Conservation (phyloP, 2,113 vertebrate species). For the Eidolon helvum region DNA sequence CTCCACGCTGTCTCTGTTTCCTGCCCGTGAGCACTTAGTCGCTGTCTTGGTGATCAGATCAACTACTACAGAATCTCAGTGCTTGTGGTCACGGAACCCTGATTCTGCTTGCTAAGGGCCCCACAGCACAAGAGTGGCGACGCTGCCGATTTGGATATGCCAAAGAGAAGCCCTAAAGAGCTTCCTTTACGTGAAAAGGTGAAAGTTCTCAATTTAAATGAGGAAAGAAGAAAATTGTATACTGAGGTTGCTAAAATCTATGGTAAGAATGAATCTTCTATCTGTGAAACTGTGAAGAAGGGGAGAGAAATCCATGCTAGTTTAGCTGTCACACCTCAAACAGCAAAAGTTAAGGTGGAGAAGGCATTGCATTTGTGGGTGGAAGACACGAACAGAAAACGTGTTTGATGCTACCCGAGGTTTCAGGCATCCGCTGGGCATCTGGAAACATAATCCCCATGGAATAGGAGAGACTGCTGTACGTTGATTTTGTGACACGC, state of each 20-base stretch:
- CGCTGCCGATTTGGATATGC: too few species aligned
- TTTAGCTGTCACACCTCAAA: neutral
- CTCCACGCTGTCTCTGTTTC: neutral
- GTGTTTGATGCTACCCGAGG: neutral
- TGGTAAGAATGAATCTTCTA: neutral
- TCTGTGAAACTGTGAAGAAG: neutral
- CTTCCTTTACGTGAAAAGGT: neutral
- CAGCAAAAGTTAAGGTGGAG: neutral
- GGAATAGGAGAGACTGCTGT: neutral
- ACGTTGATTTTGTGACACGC: neutral
- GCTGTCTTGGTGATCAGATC: too few species aligned
- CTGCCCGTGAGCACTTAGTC: neutral
- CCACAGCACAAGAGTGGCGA: neutral
- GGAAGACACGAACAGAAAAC: neutral
- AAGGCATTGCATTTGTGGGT: neutral
- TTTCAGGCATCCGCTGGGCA: neutral
- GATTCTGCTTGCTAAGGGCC: too few species aligned
- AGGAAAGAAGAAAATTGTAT: neutral
- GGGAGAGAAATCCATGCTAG: neutral
- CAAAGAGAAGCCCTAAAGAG: neutral
- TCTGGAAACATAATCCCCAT: neutral
- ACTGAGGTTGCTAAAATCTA: neutral
- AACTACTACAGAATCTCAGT: rapidly evolving
- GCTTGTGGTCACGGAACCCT: neutral
- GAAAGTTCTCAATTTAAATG: neutral